Percentiles rank a stretch among this genome's conserved stretches.
Evolutionary conservation across 2,797 vertebrate species (phyloP).

Genomic region (Varecia variegata): DNA sequence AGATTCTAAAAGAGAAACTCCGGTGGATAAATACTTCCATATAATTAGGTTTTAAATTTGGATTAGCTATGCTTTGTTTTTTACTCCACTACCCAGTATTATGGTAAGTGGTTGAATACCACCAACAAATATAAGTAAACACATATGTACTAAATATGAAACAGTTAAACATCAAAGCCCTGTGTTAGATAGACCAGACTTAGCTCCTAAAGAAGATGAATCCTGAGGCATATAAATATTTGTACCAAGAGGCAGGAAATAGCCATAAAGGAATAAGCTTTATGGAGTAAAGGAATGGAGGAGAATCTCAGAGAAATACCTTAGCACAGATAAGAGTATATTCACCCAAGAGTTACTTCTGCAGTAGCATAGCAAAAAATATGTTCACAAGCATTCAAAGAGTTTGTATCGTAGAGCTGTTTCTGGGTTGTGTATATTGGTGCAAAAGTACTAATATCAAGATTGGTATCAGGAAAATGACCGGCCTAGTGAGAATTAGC

Average conservation of each 20-base stretch:
- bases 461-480: neutral
- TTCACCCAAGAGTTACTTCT: neutral
- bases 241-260: neutral
- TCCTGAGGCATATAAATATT: constrained; percentile 19
- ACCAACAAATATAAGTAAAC: constrained; percentile 16
- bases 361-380: neutral
- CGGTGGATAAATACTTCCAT: neutral
- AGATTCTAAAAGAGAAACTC: neutral
- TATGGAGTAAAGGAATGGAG: neutral
- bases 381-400: neutral
- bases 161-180: constrained; percentile 4
- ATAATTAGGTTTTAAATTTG: constrained; percentile 16
- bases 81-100: neutral
- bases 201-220: constrained; percentile 15
- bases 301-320: neutral
- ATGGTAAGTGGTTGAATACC: neutral
- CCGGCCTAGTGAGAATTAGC: neutral
- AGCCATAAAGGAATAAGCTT: neutral
- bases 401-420: neutral
- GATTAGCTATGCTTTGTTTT: neutral
- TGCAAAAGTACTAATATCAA: neutral
- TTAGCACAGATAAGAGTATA: neutral
- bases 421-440: neutral
- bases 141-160: neutral
- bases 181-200: neutral